phyloP scores from a whole-genome alignment of 1,140 invertebrate genomes.

The Chymomyza costata region DNA sequence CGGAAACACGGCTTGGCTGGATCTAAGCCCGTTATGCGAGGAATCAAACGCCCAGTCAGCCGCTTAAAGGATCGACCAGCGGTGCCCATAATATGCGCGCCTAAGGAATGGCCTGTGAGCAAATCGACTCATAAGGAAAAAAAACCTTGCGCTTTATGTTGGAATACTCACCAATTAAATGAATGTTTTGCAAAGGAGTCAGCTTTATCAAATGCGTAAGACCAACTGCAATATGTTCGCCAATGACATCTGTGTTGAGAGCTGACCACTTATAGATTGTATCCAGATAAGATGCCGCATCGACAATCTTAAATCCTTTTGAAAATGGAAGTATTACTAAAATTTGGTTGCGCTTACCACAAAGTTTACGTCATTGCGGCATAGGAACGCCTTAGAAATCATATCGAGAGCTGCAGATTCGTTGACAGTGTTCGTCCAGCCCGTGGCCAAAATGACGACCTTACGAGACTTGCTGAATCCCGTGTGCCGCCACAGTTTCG shows the following conservation, averaged over 20 bases:
- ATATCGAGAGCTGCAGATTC: conserved; percentile 46
- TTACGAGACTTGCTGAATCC: conserved; percentile 44
- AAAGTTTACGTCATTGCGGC: conserved; percentile 59
- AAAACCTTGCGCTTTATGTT: background rate
- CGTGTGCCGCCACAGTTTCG: conserved; percentile 45
- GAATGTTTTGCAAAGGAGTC: conserved; percentile 58
- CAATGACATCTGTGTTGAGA: conserved; percentile 65
- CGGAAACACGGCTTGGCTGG: conserved; percentile 82
- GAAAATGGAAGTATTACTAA: background rate
- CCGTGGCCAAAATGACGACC: conserved; percentile 57
- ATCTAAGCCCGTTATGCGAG: conserved; percentile 82
- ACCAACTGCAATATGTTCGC: conserved; percentile 51
- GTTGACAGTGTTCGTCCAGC: conserved; percentile 61
- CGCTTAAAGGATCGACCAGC: conserved; percentile 75
- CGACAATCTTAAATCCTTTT: conserved; percentile 40
- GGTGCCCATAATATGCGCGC: conserved; percentile 77
- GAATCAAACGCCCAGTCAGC: conserved; percentile 55
- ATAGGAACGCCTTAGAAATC: conserved; percentile 58
- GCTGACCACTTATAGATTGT: conserved; percentile 72
- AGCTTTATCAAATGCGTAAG: conserved; percentile 43
- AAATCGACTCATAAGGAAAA: background rate
- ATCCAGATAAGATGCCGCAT: conserved; percentile 63
- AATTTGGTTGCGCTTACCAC: conserved; percentile 51
- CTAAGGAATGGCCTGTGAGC: conserved; percentile 73
- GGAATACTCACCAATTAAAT: conserved; percentile 53